Conservation (phyloP, 2,113 vertebrate species). For the Dolichallabes microphthalmus region DNA sequence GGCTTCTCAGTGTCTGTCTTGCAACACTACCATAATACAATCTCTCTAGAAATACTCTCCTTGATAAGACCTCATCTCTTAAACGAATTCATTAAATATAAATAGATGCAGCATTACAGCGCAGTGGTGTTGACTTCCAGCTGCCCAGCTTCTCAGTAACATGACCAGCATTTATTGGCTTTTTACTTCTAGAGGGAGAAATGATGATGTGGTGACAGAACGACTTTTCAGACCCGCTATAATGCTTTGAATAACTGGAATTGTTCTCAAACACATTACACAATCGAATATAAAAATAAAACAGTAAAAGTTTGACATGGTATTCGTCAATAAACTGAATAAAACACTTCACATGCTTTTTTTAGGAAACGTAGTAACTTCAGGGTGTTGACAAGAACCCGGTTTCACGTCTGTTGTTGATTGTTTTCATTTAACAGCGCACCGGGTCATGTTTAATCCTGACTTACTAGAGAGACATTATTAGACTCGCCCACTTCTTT, state of each 20-base stretch:
- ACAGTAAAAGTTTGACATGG: background rate
- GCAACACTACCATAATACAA: background rate
- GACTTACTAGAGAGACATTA: background rate
- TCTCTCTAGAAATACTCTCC: background rate
- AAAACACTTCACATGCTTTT: background rate
- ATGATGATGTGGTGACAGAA: background rate
- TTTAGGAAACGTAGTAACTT: background rate
- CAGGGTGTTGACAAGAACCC: background rate
- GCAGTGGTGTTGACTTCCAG: background rate
- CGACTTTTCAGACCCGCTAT: background rate
- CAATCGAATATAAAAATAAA: background rate
- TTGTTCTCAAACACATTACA: background rate
- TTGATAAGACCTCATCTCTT: background rate
- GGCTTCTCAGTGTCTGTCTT: background rate
- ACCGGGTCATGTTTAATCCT: background rate
- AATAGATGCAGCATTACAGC: background rate
- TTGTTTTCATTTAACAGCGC: background rate
- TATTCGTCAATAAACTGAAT: background rate
- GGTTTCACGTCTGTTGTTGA: background rate
- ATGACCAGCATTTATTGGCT: background rate
- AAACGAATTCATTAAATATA: background rate
- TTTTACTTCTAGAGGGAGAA: background rate
- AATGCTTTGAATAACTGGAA: background rate
- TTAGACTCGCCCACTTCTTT: background rate
- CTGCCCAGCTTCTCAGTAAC: background rate